Evolutionary conservation across 2,113 vertebrate genomes (phyloP).

Genomic region (Columba janthina): DNA sequence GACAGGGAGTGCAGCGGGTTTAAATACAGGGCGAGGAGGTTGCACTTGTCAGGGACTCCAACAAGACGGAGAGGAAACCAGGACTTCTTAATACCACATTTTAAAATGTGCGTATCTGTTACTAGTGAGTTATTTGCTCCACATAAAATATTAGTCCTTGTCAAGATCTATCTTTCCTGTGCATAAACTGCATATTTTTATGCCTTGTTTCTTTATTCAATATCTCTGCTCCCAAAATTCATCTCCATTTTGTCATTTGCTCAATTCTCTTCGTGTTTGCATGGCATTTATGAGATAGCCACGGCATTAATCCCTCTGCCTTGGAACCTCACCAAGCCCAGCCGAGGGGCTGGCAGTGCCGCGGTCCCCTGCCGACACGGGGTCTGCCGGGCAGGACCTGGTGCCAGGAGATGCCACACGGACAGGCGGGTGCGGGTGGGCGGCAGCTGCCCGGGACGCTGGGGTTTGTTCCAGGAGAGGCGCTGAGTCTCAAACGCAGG

Average conservation of each 20-base stretch:
- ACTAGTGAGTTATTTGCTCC: constrained; percentile 26
- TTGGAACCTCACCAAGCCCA: neutral
- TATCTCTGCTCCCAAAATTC: constrained; percentile 20
- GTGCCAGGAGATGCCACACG: neutral
- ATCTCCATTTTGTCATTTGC: constrained; percentile 38
- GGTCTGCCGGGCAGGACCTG: neutral
- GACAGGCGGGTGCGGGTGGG: neutral
- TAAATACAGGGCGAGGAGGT: neutral
- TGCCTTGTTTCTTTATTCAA: constrained; percentile 27
- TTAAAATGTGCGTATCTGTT: neutral
- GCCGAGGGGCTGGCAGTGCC: neutral
- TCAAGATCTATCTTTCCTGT: constrained; percentile 33
- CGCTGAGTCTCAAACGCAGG: neutral
- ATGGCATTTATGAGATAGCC: neutral
- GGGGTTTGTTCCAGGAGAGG: neutral
- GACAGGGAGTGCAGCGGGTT: neutral
- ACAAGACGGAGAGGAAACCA: neutral
- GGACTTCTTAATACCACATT: neutral
- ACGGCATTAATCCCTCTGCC: neutral
- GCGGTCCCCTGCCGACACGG: accelerated
- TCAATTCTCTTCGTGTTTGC: neutral
- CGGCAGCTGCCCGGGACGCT: neutral
- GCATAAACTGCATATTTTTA: constrained; percentile 26
- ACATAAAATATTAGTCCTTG: constrained; percentile 44
- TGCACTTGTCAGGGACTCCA: neutral